phyloP scores from a whole-genome alignment of 2,113 vertebrate genomes.

The Tachysurus vachellii region DNA sequence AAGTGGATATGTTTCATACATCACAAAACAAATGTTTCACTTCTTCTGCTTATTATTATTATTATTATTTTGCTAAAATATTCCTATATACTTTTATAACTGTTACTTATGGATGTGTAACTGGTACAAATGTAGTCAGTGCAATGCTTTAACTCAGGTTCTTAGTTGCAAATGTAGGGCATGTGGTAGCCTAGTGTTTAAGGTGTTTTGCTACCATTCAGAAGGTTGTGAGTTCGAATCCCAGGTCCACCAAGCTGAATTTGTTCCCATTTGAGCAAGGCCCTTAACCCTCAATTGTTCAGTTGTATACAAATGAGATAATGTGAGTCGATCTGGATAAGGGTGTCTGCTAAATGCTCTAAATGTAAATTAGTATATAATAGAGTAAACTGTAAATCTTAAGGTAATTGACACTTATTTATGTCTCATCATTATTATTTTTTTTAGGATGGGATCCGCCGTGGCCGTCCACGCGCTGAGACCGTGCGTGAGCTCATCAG shows the following conservation, averaged over 20 bases:
- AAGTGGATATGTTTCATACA: not conserved
- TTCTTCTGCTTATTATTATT: not conserved
- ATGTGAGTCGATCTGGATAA: no score
- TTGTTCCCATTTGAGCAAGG: not conserved
- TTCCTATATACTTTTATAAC: not conserved
- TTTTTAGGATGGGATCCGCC: slow-evolving; percentile 85
- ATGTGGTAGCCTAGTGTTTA: no score
- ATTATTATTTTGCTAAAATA: not conserved
- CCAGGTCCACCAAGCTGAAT: no score
- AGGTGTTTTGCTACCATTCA: no score
- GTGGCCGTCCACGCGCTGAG: slow-evolving; percentile 92
- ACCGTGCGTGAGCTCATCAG: slow-evolving; percentile 91
- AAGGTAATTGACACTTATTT: not conserved
- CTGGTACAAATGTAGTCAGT: no score
- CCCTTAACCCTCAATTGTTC: no score
- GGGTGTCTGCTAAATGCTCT: no score
- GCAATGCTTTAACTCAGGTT: no score
- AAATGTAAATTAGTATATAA: not conserved
- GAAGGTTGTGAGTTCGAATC: no score
- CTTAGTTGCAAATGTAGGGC: no score
- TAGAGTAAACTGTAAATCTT: not conserved
- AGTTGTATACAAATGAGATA: no score
- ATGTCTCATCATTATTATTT: not conserved
- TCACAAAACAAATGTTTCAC: not conserved
- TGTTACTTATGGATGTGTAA: not conserved